Conservation (phyloP, 1,140 invertebrate species). For the Eufriesea mexicana region DNA sequence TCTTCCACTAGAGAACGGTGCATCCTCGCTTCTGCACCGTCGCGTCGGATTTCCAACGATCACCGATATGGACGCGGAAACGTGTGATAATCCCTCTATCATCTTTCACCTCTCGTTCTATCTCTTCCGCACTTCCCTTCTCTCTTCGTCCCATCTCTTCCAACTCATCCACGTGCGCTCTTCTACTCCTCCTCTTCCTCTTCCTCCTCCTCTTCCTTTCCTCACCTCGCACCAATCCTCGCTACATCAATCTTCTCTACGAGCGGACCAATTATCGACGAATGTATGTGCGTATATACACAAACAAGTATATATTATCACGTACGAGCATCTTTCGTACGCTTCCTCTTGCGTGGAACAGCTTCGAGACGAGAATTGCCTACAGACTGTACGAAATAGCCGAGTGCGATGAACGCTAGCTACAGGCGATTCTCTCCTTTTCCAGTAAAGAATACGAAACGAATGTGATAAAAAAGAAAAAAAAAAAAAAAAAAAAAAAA, state of each 20-base stretch:
- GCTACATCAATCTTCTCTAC: conserved; percentile 33
- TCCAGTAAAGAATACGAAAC: conserved; percentile 41
- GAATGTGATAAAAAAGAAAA: conserved; percentile 51
- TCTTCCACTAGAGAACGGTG: conserved; percentile 4
- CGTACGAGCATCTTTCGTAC: conserved; percentile 36
- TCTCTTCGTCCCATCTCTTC: not conserved
- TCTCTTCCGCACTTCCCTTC: not conserved
- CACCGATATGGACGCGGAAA: conserved; percentile 3
- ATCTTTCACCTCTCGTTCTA: not conserved
- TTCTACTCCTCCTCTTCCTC: not conserved
- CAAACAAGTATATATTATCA: conserved; percentile 35
- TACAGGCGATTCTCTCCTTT: conserved; percentile 1
- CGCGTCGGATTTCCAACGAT: not conserved
- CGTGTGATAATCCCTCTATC: conserved; percentile 22
- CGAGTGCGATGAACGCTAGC: not conserved
- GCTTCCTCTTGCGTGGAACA: conserved; percentile 2
- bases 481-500: conserved; percentile 39
- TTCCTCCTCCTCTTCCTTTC: not conserved
- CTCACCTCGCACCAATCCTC: not conserved
- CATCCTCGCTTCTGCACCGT: not conserved
- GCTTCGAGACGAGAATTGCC: conserved; percentile 15
- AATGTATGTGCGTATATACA: conserved; percentile 23
- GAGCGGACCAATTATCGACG: conserved; percentile 61
- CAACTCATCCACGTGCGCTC: too few species aligned
- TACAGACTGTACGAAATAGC: not conserved